Base-by-base conservation (phyloP, 2,888 invertebrate species). In the Seira musarum region DNA sequence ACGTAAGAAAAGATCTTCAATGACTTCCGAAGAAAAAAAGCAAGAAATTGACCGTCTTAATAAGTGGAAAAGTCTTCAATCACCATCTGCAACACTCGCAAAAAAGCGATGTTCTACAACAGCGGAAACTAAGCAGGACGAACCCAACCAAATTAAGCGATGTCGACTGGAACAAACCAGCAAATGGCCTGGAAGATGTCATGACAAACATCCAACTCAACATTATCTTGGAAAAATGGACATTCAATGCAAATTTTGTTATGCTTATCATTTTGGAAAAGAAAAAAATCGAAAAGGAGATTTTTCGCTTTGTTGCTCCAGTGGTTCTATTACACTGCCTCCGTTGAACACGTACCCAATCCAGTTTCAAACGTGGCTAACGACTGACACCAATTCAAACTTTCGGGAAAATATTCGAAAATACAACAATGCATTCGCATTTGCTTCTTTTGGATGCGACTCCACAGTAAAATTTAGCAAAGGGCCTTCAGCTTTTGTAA, bases 371-470 rank as follows among this genome's bases (percentile, higher is more conserved):
- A 22, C 17, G 15, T 49, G 75, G 24, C 17, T 83, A 21, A 69
- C 65, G 0, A 74, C 6, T 5, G 46, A 74, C 8, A 17, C 35
- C 0, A 69, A 49, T n/a, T n/a, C n/a, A 35, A 69, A 82, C 49
- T 84, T 81, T 71, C 22, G 63, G 1, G 30, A 64, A 3, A 70
- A 84, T 21, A 85, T 86, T 19, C 30, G 84, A 19, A 60, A 35
- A 25, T 84, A 78, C 73, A 85, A 85, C 24, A 83, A 72, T 63
- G 81, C 83, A 3, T 66, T 86, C 1, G 81, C 85, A 5, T 85
- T 86, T 61, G 84, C 84, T 6, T 87, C 87, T 1, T 69, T 86
- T 46, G 82, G 82, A 8, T 2, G 77, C 13, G 19, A 80, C n/a
- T n/a, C n/a, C 17, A 13, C 53, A 3, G 21, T 10, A 0, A 73